These are phyloP conservation scores for Antitype chi DNA, from an alignment of 2,888 invertebrate species.

Conservation along the genomic window DNA sequence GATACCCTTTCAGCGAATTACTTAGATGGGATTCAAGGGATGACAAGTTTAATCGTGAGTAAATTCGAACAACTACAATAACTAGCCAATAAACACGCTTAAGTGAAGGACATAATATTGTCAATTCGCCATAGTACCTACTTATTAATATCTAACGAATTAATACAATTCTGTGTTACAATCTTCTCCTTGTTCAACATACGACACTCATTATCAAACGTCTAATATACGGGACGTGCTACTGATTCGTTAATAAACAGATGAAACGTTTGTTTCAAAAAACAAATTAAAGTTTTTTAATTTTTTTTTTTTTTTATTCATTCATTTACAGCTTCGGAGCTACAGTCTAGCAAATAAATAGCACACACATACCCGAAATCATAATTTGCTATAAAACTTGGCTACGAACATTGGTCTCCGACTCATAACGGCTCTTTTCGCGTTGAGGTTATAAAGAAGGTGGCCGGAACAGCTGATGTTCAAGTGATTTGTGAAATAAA, in stretches of 20 bases:
- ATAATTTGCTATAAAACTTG: constrained; percentile 37
- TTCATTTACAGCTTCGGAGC: not conserved
- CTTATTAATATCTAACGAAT: not conserved
- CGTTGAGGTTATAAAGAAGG: constrained; percentile 47
- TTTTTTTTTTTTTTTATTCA: not conserved
- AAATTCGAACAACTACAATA: constrained; percentile 32
- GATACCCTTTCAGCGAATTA: constrained; percentile 67
- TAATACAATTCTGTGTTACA: not conserved
- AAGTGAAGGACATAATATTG: constrained; percentile 8
- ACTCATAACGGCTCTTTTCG: constrained; percentile 33
- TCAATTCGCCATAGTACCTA: not conserved
- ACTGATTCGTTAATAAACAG: not conserved
- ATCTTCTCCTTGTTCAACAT: not conserved
- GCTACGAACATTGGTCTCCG: constrained; percentile 18
- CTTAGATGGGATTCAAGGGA: constrained; percentile 49
- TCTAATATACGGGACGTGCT: not conserved
- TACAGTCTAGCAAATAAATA: constrained; percentile 22
- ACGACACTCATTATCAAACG: not conserved
- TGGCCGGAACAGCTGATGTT: constrained; percentile 49
- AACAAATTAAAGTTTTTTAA: no score
- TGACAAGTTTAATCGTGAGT: constrained; percentile 47
- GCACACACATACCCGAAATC: constrained; percentile 7
- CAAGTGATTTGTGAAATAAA: constrained; percentile 56
- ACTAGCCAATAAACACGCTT: constrained; percentile 1
- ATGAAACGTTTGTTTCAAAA: no score